Percentiles rank a stretch among this genome's conserved stretches.
Conservation (phyloP, 2,797 vertebrate genomes). For the Poeciliopsis gracilis region DNA sequence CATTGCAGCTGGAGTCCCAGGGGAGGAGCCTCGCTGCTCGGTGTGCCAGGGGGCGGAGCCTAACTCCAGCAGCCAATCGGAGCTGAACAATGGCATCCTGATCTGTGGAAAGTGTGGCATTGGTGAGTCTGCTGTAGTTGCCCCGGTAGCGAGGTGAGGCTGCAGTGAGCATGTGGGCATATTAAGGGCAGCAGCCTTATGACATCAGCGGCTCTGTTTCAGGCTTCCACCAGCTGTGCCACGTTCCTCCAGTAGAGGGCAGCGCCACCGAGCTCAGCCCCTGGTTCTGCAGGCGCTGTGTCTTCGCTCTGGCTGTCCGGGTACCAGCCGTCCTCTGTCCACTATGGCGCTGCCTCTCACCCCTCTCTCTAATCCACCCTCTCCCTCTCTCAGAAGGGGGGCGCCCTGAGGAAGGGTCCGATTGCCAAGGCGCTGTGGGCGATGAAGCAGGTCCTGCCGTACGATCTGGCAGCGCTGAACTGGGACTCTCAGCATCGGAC, state of each 20-base stretch:
- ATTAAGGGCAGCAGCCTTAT: neutral
- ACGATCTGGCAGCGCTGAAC: slow-evolving; percentile 87
- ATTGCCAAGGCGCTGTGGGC: slow-evolving; percentile 88
- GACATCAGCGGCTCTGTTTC: slow-evolving; percentile 5
- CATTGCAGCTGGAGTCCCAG: slow-evolving; percentile 88
- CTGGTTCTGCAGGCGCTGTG: slow-evolving; percentile 95
- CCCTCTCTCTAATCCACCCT: neutral
- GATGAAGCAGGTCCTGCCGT: slow-evolving; percentile 93
- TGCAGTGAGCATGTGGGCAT: neutral
- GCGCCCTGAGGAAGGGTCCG: slow-evolving; percentile 93
- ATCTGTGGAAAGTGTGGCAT: slow-evolving; percentile 97
- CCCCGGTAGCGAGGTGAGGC: neutral
- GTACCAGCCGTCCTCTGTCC: neutral
- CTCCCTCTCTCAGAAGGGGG: slow-evolving; percentile 86
- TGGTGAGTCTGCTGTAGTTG: slow-evolving; percentile 79
- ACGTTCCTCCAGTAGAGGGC: slow-evolving; percentile 86
- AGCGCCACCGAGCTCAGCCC: slow-evolving; percentile 73
- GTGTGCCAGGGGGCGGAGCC: slow-evolving; percentile 86
- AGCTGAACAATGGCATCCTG: slow-evolving; percentile 83
- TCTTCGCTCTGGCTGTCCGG: slow-evolving; percentile 95
- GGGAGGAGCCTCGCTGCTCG: slow-evolving; percentile 92
- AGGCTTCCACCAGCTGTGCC: slow-evolving; percentile 97
- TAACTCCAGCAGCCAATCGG: slow-evolving; percentile 70
- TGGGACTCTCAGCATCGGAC: slow-evolving; percentile 96
- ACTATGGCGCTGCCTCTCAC: neutral